A percentile compares a stretch with the other conserved stretches of the same genome.
Conservation (phyloP, 2,113 vertebrate species). For the Montifringilla adamsi region DNA sequence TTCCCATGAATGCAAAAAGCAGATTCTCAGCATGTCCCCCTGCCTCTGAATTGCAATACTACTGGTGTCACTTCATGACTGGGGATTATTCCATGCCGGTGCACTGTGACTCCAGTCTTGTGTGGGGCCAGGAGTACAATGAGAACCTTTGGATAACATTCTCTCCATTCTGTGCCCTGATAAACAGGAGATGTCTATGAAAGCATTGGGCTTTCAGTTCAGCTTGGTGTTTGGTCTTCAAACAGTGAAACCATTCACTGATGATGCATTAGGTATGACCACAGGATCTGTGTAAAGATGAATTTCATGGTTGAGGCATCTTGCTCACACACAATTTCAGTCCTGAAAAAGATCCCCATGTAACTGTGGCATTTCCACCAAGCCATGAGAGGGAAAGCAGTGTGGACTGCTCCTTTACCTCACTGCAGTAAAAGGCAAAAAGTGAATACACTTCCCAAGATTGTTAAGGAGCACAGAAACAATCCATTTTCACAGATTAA, state of each 20-base stretch:
- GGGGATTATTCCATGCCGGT: background rate
- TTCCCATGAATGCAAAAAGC: background rate
- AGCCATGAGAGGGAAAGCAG: background rate
- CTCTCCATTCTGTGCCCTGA: background rate
- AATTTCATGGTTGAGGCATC: background rate
- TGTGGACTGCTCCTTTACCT: background rate
- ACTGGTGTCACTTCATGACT: background rate
- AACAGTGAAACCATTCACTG: background rate
- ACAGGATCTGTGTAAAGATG: background rate
- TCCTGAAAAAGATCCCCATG: background rate
- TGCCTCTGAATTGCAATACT: background rate
- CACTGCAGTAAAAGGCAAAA: background rate
- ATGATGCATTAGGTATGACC: background rate
- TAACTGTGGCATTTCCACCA: background rate
- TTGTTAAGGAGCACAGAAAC: background rate
- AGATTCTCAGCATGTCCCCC: background rate
- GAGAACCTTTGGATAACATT: background rate
- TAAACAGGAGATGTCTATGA: background rate
- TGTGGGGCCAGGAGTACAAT: background rate
- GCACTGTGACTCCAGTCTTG: background rate
- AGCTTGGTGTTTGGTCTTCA: background rate
- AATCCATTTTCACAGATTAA: background rate
- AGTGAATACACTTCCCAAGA: background rate
- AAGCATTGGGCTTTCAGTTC: background rate
- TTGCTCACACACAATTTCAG: background rate